A percentile compares a stretch with the other conserved stretches of the same genome.
Conservation (phyloP, 2,113 vertebrate species). For the Cyprinodon tularosa region DNA sequence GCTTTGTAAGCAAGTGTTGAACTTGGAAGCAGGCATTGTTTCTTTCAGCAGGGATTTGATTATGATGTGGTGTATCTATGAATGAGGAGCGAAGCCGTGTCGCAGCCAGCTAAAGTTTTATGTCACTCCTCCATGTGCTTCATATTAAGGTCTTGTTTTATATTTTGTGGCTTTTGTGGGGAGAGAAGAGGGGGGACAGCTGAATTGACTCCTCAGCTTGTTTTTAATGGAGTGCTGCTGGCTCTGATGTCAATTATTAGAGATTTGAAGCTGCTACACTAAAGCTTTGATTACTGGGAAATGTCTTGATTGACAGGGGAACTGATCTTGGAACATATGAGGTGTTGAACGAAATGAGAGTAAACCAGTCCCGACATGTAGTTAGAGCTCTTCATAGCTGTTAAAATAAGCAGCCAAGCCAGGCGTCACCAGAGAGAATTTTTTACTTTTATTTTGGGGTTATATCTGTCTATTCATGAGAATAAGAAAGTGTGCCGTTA, state of each 20-base stretch:
- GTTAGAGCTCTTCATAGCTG: background rate
- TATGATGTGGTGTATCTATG: slow-evolving; percentile 58
- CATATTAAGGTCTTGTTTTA: slow-evolving; percentile 54
- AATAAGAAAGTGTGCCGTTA: background rate
- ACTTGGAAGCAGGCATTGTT: slow-evolving; percentile 63
- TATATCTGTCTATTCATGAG: background rate
- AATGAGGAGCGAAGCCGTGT: slow-evolving; percentile 55
- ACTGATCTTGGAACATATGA: background rate
- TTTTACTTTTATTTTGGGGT: slow-evolving; percentile 5
- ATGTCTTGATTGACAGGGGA: slow-evolving; percentile 12
- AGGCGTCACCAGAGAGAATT: slow-evolving; percentile 2
- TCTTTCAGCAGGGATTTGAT: slow-evolving; percentile 59
- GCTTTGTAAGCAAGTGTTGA: slow-evolving; percentile 69
- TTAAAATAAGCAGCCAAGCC: background rate
- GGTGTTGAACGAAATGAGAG: slow-evolving; percentile 3
- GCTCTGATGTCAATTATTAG: slow-evolving; percentile 47
- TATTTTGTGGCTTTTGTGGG: slow-evolving; percentile 40
- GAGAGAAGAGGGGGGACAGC: slow-evolving; percentile 12
- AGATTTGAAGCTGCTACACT: slow-evolving; percentile 39
- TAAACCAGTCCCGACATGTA: slow-evolving; percentile 14
- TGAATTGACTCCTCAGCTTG: slow-evolving; percentile 43
- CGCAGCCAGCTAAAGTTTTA: slow-evolving; percentile 49
- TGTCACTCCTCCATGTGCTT: slow-evolving; percentile 53
- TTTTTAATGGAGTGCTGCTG: slow-evolving; percentile 61
- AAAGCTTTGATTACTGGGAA: slow-evolving; percentile 19